phyloP scores from a whole-genome alignment of 2,113 vertebrate species.

The Eudyptes chrysolophus region DNA sequence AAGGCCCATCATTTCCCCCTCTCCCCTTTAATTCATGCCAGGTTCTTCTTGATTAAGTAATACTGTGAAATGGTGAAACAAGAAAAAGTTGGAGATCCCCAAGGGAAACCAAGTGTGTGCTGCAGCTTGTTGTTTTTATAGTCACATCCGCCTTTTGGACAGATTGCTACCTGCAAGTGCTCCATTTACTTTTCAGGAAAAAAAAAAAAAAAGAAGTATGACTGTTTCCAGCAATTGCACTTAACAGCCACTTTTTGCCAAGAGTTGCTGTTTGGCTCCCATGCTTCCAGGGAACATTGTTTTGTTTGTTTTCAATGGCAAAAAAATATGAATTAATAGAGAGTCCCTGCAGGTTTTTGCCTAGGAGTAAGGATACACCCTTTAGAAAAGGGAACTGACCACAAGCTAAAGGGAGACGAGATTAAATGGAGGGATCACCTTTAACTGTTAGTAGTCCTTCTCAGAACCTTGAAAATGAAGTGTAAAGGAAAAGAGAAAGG shows the following conservation, averaged over 20 bases:
- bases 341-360: background rate
- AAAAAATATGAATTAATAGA: background rate
- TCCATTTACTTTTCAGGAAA: background rate
- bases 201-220: background rate
- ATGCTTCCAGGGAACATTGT: slow-evolving; percentile 14
- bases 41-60: background rate
- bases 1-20: background rate
- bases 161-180: background rate
- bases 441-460: background rate
- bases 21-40: background rate
- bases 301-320: background rate
- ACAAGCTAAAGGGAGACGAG: background rate
- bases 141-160: background rate
- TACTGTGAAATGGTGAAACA: background rate
- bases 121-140: background rate
- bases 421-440: background rate
- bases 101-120: background rate
- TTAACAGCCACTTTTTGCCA: background rate
- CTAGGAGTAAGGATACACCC: background rate
- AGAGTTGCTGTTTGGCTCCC: background rate
- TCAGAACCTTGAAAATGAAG: background rate
- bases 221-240: slow-evolving; percentile 46
- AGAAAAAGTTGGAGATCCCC: background rate
- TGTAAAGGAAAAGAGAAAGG: background rate
- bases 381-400: background rate